phyloP scores from a whole-genome alignment of 2,113 vertebrate genomes.

The Neomonachus schauinslandi region DNA sequence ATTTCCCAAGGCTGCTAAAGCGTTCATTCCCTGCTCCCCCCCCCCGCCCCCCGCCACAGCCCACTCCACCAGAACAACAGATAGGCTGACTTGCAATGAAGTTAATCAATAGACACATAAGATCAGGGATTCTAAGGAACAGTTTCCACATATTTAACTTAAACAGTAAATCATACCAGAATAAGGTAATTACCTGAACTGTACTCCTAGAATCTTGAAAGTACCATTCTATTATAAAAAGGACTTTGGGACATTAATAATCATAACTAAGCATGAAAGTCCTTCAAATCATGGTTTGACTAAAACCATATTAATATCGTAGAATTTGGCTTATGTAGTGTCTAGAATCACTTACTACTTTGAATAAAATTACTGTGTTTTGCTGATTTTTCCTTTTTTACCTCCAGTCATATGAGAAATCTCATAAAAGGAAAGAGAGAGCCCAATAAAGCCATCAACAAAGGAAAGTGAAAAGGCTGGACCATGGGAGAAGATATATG shows the following conservation, averaged over 20 bases:
- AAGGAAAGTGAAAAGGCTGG: background rate
- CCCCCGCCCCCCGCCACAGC: no score
- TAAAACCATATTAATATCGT: background rate
- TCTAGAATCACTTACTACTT: background rate
- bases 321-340: background rate
- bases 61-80: background rate
- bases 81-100: background rate
- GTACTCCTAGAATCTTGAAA: background rate
- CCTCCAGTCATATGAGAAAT: background rate
- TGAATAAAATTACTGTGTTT: background rate
- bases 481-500: background rate
- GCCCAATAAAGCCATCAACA: background rate
- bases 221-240: background rate
- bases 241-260: background rate
- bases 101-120: background rate
- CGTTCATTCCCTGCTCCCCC: background rate
- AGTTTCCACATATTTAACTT: background rate
- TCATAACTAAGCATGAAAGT: background rate
- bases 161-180: constrained; percentile 2
- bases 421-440: background rate
- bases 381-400: background rate
- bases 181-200: background rate
- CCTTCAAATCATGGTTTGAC: background rate
- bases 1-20: background rate
- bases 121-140: background rate